These are phyloP conservation scores for Sylvicola fuscatus DNA, from an alignment of 2,888 invertebrate genomes.

Conservation along the genomic window DNA sequence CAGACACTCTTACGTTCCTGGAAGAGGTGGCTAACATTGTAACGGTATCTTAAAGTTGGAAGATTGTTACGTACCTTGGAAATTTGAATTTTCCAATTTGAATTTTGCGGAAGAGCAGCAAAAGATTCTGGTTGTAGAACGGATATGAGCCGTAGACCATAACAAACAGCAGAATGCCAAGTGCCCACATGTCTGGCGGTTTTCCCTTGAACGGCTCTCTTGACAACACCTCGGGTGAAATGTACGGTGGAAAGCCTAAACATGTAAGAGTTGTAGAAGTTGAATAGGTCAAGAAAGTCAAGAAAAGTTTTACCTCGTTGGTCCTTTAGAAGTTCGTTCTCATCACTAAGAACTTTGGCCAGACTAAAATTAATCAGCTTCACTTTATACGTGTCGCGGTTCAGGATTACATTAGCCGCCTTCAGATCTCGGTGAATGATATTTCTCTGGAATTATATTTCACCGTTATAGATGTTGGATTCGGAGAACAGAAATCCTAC, in stretches of 20 bases:
- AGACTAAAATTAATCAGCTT: slow-evolving; percentile 48
- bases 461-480: neutral
- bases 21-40: too few relatives aligned
- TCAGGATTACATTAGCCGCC: slow-evolving; percentile 52
- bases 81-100: too few relatives aligned
- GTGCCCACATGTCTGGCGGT: slow-evolving; percentile 67
- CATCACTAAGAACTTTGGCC: slow-evolving; percentile 35
- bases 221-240: slow-evolving; percentile 57
- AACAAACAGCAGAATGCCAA: slow-evolving; percentile 57
- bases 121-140: slow-evolving; percentile 36
- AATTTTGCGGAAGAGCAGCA: too few relatives aligned
- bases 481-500: slow-evolving; percentile 19
- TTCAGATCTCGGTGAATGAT: slow-evolving; percentile 61
- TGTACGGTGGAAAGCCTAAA: slow-evolving; percentile 47
- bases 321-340: slow-evolving; percentile 35
- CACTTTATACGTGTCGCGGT: slow-evolving; percentile 40
- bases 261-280: too few relatives aligned
- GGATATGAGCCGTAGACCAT: slow-evolving; percentile 68
- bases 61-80: too few relatives aligned
- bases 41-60: too few relatives aligned
- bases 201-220: slow-evolving; percentile 60
- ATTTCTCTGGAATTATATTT: slow-evolving; percentile 34
- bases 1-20: too few relatives aligned
- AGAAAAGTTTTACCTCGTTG: slow-evolving; percentile 22
- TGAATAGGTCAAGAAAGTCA: too few relatives aligned